Evolutionary conservation across 2,888 invertebrate species (phyloP).

Genomic region (Cryptocephalus moraei): DNA sequence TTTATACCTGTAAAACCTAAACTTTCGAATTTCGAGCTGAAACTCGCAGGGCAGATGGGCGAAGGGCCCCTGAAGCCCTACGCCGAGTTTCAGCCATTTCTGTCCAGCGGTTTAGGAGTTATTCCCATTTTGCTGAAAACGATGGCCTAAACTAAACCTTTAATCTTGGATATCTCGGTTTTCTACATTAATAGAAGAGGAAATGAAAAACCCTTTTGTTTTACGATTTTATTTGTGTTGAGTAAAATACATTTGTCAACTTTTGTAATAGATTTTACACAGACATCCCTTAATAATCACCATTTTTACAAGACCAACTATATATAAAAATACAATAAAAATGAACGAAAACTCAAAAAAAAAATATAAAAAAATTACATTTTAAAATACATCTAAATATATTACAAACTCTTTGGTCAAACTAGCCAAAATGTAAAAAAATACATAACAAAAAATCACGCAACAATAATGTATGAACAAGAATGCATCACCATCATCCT

Average conservation of each 20-base stretch:
- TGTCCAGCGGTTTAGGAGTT: no score
- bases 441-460: slow-evolving; percentile 23
- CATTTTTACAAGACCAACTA: slow-evolving; percentile 29
- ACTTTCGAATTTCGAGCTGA: no score
- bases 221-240: slow-evolving; percentile 28
- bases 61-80: no score
- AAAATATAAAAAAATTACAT: slow-evolving; percentile 19
- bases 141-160: no score
- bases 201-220: no score
- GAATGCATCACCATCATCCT: slow-evolving; percentile 12
- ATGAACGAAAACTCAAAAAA: slow-evolving; percentile 17
- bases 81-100: no score
- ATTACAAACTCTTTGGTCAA: slow-evolving; percentile 40
- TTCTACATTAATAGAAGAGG: no score
- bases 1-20: no score
- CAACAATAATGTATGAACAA: slow-evolving; percentile 24
- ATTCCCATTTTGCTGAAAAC: no score
- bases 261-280: slow-evolving; percentile 37
- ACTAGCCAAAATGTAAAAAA: slow-evolving; percentile 36
- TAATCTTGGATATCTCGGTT: no score
- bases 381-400: slow-evolving; percentile 22
- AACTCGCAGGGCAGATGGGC: no score
- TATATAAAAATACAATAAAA: slow-evolving; percentile 22
- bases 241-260: slow-evolving; percentile 39
- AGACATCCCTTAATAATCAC: slow-evolving; percentile 32